Base-by-base conservation (phyloP, 2,797 vertebrate genomes). In the Synaphobranchus kaupii region DNA sequence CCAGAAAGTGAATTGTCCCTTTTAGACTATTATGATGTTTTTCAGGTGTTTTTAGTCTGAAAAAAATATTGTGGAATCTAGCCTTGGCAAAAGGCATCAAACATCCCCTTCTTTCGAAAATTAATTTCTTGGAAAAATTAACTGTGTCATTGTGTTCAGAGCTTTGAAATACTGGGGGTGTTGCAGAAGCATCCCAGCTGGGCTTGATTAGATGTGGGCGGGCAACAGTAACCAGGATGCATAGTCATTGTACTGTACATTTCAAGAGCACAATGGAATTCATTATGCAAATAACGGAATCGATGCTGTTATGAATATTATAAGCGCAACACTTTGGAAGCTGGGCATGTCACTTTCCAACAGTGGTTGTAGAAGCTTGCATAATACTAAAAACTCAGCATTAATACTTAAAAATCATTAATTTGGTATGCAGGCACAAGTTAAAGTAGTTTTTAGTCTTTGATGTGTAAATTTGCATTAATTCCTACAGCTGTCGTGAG, bases 211-310 rank as follows among this genome's bases (percentile, higher is more conserved):
- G 78, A 50, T 9, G 22, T 50, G 47, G 47, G 22, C 8, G 47
- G 22, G 78, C 78, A 81, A 22, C 44, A 50, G 47, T 81, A 50
- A 48, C 44, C 78, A 81, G 78, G 20, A 81, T 47, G 20, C 22
- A 81, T 50, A 81, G 47, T 50, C 47, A 81, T 28, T 81, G 25
- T 50, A 34, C 78, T 25, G 13, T 81, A 81, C 78, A n/a, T 25
- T 81, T 48, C 34, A 78, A 39, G 17, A 78, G 34, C 34, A 44
- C 73, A 78, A 48, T 50, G 44, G 78, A 25, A 50, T 81, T 81
- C 78, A 81, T 81, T 81, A 50, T 81, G 44, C 25, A 50, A 81
- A 50, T 81, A 81, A 81, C 5, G 50, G 78, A 81, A 50, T 50
- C 78, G 0, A 50, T 81, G 78, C 47, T 50, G 78, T n/a, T 68